Evolutionary conservation across 2,797 vertebrate species (phyloP).

Genomic region (Thunnus albacares): DNA sequence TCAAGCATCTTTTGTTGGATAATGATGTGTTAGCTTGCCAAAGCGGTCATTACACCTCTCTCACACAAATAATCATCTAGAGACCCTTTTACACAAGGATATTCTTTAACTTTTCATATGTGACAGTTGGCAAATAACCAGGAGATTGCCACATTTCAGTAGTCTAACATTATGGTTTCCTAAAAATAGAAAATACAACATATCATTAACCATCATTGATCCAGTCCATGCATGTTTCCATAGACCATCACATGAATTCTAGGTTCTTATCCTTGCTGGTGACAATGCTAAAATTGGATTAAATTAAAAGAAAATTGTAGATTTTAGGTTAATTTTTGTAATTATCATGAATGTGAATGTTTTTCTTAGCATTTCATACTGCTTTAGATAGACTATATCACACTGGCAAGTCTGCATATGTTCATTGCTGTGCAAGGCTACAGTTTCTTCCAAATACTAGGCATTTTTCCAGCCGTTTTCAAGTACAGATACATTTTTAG

Average conservation of each 20-base stretch:
- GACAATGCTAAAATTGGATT: background rate
- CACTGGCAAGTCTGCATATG: conserved; percentile 4
- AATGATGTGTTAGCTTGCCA: conserved; percentile 61
- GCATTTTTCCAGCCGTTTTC: conserved; percentile 37
- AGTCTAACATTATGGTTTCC: conserved; percentile 7
- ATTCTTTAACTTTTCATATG: conserved; percentile 45
- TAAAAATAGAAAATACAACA: conserved; percentile 21
- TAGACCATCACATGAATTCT: background rate
- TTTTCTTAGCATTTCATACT: background rate
- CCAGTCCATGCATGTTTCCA: background rate
- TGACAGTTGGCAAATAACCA: conserved; percentile 35
- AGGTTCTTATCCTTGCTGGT: background rate
- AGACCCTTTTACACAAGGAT: conserved; percentile 15
- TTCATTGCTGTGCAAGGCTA: conserved; percentile 16
- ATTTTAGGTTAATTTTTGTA: background rate
- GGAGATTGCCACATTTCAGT: conserved; percentile 13
- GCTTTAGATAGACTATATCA: background rate
- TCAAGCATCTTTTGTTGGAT: conserved; percentile 68
- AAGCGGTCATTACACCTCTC: conserved; percentile 56
- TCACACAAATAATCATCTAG: conserved; percentile 42
- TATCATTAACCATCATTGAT: conserved; percentile 34
- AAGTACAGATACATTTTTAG: conserved; percentile 37
- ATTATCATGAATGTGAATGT: background rate
- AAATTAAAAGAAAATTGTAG: background rate
- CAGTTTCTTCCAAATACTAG: conserved; percentile 21